These are phyloP conservation scores for Coendou prehensilis DNA, from an alignment of 2,797 vertebrate species.

Conservation along the genomic window DNA sequence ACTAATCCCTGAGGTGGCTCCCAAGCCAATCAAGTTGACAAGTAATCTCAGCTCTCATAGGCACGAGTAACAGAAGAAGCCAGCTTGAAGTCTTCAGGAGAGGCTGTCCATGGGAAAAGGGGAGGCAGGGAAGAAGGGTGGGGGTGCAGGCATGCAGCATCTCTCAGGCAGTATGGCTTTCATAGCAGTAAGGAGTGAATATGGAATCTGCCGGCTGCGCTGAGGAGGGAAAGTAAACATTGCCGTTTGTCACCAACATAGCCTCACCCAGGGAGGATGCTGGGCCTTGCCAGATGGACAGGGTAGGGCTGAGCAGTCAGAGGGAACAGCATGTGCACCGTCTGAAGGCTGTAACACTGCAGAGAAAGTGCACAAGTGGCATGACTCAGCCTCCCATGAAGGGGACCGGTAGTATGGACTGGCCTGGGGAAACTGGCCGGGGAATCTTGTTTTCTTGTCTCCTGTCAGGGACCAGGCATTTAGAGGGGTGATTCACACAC, in stretches of 20 bases:
- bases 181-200: neutral
- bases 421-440: neutral
- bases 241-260: slow-evolving; percentile 24
- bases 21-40: too few relatives aligned
- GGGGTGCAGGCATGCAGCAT: neutral
- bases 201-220: neutral
- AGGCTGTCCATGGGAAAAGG: neutral
- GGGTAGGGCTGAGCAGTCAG: neutral
- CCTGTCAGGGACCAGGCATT: neutral
- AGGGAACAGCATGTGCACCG: neutral
- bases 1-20: neutral
- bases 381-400: neutral
- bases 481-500: neutral
- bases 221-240: neutral
- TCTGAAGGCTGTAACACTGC: neutral
- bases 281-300: neutral
- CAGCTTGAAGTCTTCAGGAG: neutral
- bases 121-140: neutral
- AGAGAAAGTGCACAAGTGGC: slow-evolving; percentile 7
- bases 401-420: neutral
- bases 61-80: neutral
- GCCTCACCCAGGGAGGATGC: neutral
- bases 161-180: neutral
- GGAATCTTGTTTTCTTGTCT: neutral
- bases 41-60: too few relatives aligned